Evolutionary conservation across 1,140 invertebrate genomes (phyloP).

Genomic region (Mercenaria mercenaria): DNA sequence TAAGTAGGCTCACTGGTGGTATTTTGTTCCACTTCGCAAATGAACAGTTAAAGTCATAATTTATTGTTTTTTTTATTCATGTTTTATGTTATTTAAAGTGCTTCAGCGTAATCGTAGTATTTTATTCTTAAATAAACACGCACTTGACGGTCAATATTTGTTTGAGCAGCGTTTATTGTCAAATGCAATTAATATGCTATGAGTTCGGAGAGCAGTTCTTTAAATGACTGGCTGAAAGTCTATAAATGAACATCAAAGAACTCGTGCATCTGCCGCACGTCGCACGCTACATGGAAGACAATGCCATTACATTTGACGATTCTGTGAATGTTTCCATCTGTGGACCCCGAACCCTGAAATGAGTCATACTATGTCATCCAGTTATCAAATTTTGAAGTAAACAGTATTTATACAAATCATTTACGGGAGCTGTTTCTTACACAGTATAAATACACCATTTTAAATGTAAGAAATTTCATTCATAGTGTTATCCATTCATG

Average conservation of each 20-base stretch:
- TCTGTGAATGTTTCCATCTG: not conserved
- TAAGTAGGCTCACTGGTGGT: not conserved
- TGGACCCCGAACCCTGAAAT: not conserved
- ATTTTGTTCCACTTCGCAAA: not conserved
- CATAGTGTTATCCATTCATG: not conserved
- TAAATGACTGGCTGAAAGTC: not conserved
- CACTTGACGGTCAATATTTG: not conserved
- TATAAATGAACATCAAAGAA: conserved; percentile 32
- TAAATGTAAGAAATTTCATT: conserved; percentile 5
- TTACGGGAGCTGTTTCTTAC: no score
- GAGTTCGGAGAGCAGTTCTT: not conserved
- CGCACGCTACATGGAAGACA: not conserved
- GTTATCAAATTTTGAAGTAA: no score
- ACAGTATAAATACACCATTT: no score
- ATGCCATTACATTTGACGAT: not conserved
- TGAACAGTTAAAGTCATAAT: conserved; percentile 5
- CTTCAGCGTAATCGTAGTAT: not conserved
- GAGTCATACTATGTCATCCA: no score
- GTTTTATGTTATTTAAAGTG: not conserved
- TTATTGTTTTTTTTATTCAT: not conserved
- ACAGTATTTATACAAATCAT: no score
- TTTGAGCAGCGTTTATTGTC: not conserved
- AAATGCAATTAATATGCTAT: conserved; percentile 22
- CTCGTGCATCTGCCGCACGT: not conserved
- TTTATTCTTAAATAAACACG: not conserved